Evolutionary conservation across 92 coral and sea anemone genomes (phyloP).

Genomic region (Porites lobata): DNA sequence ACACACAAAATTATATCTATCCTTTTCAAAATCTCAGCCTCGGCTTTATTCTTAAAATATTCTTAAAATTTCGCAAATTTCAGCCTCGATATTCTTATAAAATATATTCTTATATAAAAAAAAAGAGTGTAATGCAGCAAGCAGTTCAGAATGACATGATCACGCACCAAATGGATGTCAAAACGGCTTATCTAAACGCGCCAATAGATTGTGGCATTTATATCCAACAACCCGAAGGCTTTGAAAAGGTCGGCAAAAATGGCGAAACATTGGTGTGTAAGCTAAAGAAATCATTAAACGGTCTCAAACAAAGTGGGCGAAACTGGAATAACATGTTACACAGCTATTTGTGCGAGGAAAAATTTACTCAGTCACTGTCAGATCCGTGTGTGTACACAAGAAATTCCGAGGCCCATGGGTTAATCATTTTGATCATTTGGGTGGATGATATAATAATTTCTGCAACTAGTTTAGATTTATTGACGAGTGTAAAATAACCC

Average conservation of each 20-base stretch:
- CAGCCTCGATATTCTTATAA: too few relatives aligned
- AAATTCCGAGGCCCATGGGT: conserved; percentile 16
- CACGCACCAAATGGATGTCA: conserved; percentile 60
- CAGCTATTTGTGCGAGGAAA: conserved; percentile 32
- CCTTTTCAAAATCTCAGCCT: too few relatives aligned
- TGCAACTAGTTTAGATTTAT: conserved; percentile 29
- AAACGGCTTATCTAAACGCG: conserved; percentile 57
- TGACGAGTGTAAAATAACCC: conserved; percentile 41
- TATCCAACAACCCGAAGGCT: conserved; percentile 69
- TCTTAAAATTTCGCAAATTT: too few relatives aligned
- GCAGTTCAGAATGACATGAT: conserved; percentile 44
- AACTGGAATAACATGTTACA: conserved; percentile 75
- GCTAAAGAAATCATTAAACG: conserved; percentile 71
- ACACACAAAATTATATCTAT: too few relatives aligned
- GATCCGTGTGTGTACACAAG: conserved; percentile 48
- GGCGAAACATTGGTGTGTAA: conserved; percentile 71
- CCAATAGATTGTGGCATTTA: conserved; percentile 61
- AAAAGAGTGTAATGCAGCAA: conserved; percentile 61
- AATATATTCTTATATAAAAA: too few relatives aligned
- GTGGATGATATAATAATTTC: conserved; percentile 68
- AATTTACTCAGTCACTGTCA: conserved; percentile 52
- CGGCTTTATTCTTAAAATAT: too few relatives aligned
- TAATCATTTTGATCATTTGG: conserved; percentile 58
- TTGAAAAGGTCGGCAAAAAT: conserved; percentile 36
- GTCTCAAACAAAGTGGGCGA: conserved; percentile 76